Percentiles rank a stretch among this genome's conserved stretches.
Conservation (phyloP, 2,888 invertebrate species). For the Synergus laeviventris region DNA sequence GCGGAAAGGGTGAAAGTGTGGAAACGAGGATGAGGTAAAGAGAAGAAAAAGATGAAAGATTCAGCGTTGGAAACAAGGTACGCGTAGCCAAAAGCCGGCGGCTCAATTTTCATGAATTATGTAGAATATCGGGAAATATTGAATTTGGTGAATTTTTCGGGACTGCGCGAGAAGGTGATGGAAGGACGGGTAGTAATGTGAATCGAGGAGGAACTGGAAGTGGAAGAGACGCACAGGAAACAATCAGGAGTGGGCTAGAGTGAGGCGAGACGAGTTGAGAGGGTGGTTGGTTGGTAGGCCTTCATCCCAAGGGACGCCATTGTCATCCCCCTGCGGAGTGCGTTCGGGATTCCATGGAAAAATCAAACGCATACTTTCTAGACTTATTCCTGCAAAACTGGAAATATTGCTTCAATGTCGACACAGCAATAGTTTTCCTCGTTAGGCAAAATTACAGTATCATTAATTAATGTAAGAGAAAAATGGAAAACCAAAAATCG, state of each 20-base stretch:
- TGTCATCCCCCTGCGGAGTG: constrained; percentile 72
- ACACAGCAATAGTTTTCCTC: not conserved
- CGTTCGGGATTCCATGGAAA: constrained; percentile 69
- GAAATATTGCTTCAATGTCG: constrained; percentile 6
- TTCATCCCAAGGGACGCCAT: constrained; percentile 72
- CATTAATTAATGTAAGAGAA: no score
- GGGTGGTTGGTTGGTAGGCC: constrained; percentile 66
- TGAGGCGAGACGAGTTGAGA: constrained; percentile 62
- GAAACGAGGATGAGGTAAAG: constrained; percentile 31
- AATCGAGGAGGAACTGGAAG: constrained; percentile 58
- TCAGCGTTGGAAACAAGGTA: constrained; percentile 45
- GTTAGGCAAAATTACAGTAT: not conserved
- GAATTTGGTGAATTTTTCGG: constrained; percentile 72
- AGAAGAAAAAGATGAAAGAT: constrained; percentile 49
- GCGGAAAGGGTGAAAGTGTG: constrained; percentile 42
- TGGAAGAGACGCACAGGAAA: constrained; percentile 69
- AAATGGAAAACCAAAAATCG: not conserved
- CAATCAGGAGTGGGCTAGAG: constrained; percentile 67
- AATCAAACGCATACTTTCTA: constrained; percentile 73
- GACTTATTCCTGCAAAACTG: constrained; percentile 52
- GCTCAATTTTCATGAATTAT: constrained; percentile 75
- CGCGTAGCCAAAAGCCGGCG: constrained; percentile 65
- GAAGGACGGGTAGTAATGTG: constrained; percentile 53
- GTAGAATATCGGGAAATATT: constrained; percentile 73
- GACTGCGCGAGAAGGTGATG: constrained; percentile 75